These are phyloP conservation scores for Epirrhoe alternata DNA, from an alignment of 2,888 invertebrate species.

Conservation along the genomic window DNA sequence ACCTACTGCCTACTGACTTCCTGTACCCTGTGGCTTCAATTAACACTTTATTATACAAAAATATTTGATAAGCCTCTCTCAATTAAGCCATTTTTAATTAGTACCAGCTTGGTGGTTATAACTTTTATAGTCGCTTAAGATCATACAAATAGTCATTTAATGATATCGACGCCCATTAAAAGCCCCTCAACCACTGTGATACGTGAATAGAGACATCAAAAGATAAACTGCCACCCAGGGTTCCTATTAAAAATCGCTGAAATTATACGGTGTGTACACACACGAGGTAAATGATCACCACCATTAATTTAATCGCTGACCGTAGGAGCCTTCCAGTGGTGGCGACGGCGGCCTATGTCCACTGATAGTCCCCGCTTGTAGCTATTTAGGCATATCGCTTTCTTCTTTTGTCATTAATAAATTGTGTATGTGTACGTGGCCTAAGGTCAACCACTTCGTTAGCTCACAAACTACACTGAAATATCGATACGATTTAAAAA, in stretches of 20 bases:
- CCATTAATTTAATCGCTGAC: conserved; percentile 74
- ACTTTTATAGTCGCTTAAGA: conserved; percentile 45
- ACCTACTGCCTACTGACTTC: conserved; percentile 55
- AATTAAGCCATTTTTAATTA: conserved; percentile 53
- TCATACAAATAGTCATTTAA: conserved; percentile 47
- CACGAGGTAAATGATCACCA: conserved; percentile 69
- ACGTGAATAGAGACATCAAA: conserved; percentile 63
- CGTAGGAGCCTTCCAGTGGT: conserved; percentile 55
- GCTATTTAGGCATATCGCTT: conserved; percentile 62
- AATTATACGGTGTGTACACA: conserved; percentile 71
- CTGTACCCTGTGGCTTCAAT: conserved; percentile 61
- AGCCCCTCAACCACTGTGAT: conserved; percentile 46
- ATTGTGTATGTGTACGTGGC: conserved; percentile 43
- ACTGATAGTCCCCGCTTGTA: conserved; percentile 59
- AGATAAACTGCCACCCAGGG: conserved; percentile 69
- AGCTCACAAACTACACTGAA: conserved; percentile 35
- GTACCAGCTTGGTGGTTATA: conserved; percentile 46
- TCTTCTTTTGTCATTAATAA: conserved; percentile 64
- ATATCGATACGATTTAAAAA: conserved; percentile 32
- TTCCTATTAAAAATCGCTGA: conserved; percentile 71
- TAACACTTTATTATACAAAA: conserved; percentile 65
- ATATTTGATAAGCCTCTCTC: conserved; percentile 56
- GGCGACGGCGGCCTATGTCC: conserved; percentile 55
- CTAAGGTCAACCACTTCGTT: conserved; percentile 56
- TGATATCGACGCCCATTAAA: conserved; percentile 49